These are phyloP conservation scores for Tetraodon nigroviridis DNA, from an alignment of 2,113 vertebrate genomes.

Conservation along the genomic window DNA sequence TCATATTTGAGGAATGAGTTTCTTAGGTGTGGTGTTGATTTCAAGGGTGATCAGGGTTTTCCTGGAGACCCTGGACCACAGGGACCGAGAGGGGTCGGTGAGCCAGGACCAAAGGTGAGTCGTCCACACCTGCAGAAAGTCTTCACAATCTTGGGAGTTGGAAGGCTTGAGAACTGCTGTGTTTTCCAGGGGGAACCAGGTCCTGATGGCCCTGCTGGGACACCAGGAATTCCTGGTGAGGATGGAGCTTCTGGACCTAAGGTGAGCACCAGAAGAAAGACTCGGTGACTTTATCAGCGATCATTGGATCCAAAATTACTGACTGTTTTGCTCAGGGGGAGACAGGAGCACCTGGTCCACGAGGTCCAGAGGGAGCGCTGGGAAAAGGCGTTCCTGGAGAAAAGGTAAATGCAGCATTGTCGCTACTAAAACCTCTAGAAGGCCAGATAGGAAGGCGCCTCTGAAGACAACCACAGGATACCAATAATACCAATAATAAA, in stretches of 20 bases:
- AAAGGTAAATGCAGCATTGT: conserved; percentile 51
- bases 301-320: not conserved
- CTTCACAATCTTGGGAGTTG: not conserved
- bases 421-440: not conserved
- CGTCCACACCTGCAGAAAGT: not conserved
- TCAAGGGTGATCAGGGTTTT: conserved; percentile 74
- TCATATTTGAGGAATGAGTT: not conserved
- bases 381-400: conserved; percentile 72
- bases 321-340: conserved; percentile 63
- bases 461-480: too few relatives aligned
- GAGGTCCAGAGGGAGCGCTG: conserved; percentile 59
- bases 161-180: not conserved
- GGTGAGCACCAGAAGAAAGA: conserved; percentile 41
- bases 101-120: conserved; percentile 71
- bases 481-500: too few relatives aligned
- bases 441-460: not conserved
- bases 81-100: conserved; percentile 67
- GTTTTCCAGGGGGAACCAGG: conserved; percentile 67
- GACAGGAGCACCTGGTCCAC: conserved; percentile 57
- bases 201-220: conserved; percentile 59
- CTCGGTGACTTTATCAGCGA: not conserved
- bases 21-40: not conserved
- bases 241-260: conserved; percentile 70
- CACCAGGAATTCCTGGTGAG: conserved; percentile 75
- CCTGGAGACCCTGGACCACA: conserved; percentile 67